Conservation (phyloP, 2,888 invertebrate genomes). For the Troilus luridus region DNA sequence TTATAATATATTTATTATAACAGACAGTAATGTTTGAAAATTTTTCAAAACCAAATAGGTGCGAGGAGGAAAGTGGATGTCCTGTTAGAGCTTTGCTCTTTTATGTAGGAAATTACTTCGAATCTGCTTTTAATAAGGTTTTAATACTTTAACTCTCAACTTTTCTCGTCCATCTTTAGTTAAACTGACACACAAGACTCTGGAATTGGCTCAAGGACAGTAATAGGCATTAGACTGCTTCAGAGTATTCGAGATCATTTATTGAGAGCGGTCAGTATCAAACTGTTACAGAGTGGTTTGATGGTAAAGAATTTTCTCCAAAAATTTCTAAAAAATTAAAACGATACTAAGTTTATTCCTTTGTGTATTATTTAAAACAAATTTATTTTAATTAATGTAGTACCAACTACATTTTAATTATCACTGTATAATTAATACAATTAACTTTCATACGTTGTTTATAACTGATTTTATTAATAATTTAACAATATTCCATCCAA, state of each 20-base stretch:
- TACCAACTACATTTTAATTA: too few species aligned
- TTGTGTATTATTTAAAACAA: too few species aligned
- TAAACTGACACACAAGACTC: background rate
- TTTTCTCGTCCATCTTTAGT: slow-evolving; percentile 12
- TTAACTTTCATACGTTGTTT: too few species aligned
- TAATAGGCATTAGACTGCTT: background rate
- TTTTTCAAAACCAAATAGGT: slow-evolving; percentile 11
- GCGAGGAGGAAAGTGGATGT: background rate
- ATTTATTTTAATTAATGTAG: too few species aligned
- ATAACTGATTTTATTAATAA: too few species aligned
- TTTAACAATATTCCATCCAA: too few species aligned
- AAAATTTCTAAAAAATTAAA: too few species aligned
- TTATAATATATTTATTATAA: background rate
- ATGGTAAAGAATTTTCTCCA: too few species aligned
- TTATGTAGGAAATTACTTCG: slow-evolving; percentile 34
- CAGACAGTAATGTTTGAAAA: background rate
- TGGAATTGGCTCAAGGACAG: background rate
- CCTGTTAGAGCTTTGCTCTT: slow-evolving; percentile 8
- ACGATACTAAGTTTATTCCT: too few species aligned
- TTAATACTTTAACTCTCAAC: slow-evolving; percentile 23
- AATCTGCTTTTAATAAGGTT: slow-evolving; percentile 31
- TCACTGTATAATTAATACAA: too few species aligned
- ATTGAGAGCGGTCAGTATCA: background rate
- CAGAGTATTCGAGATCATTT: background rate
- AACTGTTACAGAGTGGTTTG: too few species aligned